phyloP scores from a whole-genome alignment of 2,888 invertebrate species.

The Cerceris rybyensis region DNA sequence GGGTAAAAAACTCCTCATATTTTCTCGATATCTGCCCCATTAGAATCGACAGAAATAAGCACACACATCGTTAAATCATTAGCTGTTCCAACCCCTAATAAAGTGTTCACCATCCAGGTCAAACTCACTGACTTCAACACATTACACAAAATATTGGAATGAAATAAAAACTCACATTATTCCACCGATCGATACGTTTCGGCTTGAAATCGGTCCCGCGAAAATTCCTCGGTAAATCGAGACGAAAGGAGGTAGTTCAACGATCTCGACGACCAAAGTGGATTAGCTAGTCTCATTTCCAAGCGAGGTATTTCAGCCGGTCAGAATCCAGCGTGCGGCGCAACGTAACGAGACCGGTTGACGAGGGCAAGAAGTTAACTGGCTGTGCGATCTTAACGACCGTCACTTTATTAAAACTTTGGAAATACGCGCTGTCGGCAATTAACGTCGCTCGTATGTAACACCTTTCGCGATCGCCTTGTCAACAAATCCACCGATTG shows the following conservation, averaged over 20 bases:
- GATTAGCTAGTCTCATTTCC: slow-evolving; percentile 49
- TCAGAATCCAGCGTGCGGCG: slow-evolving; percentile 29
- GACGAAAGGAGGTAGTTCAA: slow-evolving; percentile 34
- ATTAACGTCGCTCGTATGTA: slow-evolving; percentile 47
- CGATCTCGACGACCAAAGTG: slow-evolving; percentile 26
- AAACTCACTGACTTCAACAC: too few species aligned
- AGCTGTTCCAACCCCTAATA: too few species aligned
- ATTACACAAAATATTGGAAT: too few species aligned
- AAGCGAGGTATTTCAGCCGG: slow-evolving; percentile 17
- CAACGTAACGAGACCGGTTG: slow-evolving; percentile 44
- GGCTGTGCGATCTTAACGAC: slow-evolving; percentile 50
- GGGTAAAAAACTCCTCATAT: too few species aligned
- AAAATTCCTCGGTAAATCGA: slow-evolving; percentile 11
- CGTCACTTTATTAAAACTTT: slow-evolving; percentile 51
- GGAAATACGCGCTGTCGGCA: slow-evolving; percentile 45
- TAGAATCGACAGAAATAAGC: too few species aligned
- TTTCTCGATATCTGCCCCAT: too few species aligned
- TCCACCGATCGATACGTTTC: slow-evolving; percentile 8
- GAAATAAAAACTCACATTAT: not conserved
- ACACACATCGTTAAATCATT: too few species aligned
- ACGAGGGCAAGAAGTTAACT: slow-evolving; percentile 53
- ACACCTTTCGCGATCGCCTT: slow-evolving; percentile 47
- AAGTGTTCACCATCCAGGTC: too few species aligned
- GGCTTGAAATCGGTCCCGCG: not conserved
- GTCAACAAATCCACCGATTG: slow-evolving; percentile 23